Conservation (phyloP, 2,113 vertebrate genomes). For the Heterochromis multidens region DNA sequence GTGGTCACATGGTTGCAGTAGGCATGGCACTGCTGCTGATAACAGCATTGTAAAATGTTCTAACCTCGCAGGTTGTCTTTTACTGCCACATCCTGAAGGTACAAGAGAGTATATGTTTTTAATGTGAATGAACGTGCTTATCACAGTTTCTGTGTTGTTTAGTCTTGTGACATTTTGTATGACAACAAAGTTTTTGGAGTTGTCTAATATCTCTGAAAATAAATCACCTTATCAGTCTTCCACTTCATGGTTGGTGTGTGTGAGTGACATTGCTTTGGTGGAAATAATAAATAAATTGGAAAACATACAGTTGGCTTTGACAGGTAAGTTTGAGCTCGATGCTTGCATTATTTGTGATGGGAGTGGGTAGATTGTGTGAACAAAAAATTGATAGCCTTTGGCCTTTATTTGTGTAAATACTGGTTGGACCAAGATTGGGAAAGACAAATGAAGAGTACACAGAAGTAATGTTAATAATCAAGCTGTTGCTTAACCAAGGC, state of each 20-base stretch:
- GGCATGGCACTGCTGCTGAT: neutral
- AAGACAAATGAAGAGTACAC: neutral
- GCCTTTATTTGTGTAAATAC: neutral
- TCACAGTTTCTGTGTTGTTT: neutral
- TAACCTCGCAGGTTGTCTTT: neutral
- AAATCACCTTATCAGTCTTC: neutral
- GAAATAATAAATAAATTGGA: neutral
- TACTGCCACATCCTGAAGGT: neutral
- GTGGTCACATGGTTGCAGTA: neutral
- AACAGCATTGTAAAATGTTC: neutral
- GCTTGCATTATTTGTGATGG: neutral
- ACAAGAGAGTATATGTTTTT: neutral
- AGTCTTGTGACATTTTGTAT: neutral
- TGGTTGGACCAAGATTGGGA: neutral
- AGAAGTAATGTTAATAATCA: neutral
- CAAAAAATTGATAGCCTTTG: neutral
- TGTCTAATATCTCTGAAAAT: neutral
- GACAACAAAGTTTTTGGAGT: neutral
- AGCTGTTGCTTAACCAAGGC: neutral
- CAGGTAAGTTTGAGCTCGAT: neutral
- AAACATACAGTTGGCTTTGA: neutral
- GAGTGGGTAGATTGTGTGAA: neutral
- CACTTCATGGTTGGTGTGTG: neutral
- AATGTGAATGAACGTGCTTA: slow-evolving; percentile 12
- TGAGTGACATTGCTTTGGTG: neutral